Evolutionary conservation across 2,113 vertebrate species (phyloP), one percentile per base, ranked within the genome.

Genomic region (Cichladusa arquata): DNA sequence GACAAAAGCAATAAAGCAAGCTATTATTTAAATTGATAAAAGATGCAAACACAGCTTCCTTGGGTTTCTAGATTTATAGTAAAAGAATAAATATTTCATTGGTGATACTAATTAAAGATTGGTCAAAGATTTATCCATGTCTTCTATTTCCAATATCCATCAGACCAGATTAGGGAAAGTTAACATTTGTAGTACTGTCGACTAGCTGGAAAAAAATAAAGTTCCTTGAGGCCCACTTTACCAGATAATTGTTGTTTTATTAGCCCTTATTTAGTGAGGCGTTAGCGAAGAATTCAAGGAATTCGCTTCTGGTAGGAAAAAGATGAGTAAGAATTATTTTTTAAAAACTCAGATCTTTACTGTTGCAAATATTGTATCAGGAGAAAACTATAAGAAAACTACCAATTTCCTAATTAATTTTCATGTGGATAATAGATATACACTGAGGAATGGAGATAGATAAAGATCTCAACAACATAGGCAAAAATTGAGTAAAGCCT

Each of bases 41-140:
- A 97, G 96, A 97, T 97, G 96, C 91, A 97, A 98, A 96, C 92
- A 96, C 83, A 86, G 73, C 90, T 97, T 97, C 96, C 91, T 86
- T 93, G 72, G 36, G 77, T 97, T 98, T 97, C 94, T 89, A 91
- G 91, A 95, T 97, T 98, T 94, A 92, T 96, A 97, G 97, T 97
- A 97, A 97, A 97, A 97, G 90, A 97, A 97, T 97, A 98, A 98
- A 97, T 98, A 98, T 98, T 98, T 98, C 90, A 97, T 97, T 94
- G 80, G 92, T 71, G 66, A 90, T 97, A 61, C 95, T 98, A 98
- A 97, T 97, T 98, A 97, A 97, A 97, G 96, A 97, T 96, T 96
- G 93, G 97, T 95, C 97, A 95, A 96, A 97, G 96, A 97, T 97
- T 97, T 97, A 82, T 95, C 96, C 93, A 65, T 96, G 85, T 96